Conservation (phyloP, 2,797 vertebrate species). For the Pteropus rufus region DNA sequence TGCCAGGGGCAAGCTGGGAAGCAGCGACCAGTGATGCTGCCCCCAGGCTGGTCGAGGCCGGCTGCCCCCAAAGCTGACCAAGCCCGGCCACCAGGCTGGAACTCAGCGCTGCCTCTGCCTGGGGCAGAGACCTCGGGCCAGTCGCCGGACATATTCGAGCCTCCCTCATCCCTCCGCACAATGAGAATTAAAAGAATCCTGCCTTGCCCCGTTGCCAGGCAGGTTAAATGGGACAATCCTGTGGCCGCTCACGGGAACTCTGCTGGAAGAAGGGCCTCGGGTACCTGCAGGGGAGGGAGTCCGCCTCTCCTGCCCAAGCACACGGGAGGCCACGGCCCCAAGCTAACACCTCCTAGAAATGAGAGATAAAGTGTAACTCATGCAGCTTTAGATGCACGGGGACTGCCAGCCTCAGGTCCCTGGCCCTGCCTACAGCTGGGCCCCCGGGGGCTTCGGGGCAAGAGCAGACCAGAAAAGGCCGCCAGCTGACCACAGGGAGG, state of each 20-base stretch:
- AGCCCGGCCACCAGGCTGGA: not conserved
- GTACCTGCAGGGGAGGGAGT: fast-evolving
- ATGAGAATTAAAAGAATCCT: not conserved
- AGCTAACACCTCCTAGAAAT: not conserved
- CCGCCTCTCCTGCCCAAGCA: not conserved
- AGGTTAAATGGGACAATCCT: fast-evolving
- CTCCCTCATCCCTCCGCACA: fast-evolving
- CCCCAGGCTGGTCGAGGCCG: too few species aligned
- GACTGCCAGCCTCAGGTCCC: not conserved
- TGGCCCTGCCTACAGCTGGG: not conserved
- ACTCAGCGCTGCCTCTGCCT: fast-evolving
- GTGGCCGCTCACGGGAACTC: fast-evolving
- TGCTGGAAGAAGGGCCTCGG: fast-evolving
- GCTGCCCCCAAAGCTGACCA: too few species aligned
- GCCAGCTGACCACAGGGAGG: too few species aligned
- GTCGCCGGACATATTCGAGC: fast-evolving
- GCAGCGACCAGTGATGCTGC: not conserved
- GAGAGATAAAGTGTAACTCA: not conserved
- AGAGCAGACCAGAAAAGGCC: not conserved
- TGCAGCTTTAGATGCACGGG: fast-evolving
- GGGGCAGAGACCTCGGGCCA: not conserved
- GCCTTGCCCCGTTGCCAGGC: not conserved
- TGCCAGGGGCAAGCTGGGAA: not conserved
- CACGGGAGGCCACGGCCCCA: not conserved
- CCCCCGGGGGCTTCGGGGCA: not conserved